Evolutionary conservation across 2,113 vertebrate species (phyloP), one percentile per base, ranked within the genome.

Genomic region (Oryzias woworae): DNA sequence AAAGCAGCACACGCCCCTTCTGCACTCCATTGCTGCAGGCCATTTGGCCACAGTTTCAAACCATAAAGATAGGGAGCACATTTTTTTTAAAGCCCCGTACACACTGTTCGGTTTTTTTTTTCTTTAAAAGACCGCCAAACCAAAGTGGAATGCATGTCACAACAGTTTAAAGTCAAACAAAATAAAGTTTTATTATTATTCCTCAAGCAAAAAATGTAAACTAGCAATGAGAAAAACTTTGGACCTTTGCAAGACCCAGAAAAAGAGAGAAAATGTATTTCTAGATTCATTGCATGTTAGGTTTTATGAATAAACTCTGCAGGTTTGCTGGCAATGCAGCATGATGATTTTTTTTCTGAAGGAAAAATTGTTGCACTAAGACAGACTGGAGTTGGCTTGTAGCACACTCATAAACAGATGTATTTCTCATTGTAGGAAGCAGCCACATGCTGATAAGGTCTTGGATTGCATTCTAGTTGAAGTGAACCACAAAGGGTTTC

Each of bases 31-130:
- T 71, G 66, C 84, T 84, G 71, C 62, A 73, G 73, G 81, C 67
- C 67, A 77, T 75, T 73, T 83, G 77, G 81, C 79, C 49, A 47
- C 41, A 14, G 73, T 78, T 87, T 77, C 79, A 84, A 83, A 73
- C 28, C 62, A 54, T 53, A 61, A 46, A 60, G 62, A 71, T 1
- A 81, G 57, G 57, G 44, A 52, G 50, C 28, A 66, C 61, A 51
- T 58, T 79, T 70, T 7, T 31, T 31, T 31, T 31, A 43, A 80
- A 62, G 60, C 75, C 54, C 68, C 58, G 60, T 61, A 61, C 62
- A 73, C 49, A 66, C 55, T 62, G 61, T 56, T 28, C 49, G 67
- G 65, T 59, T 51, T 58, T 24, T 62, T 20, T 20, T 20, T 20
- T 20, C 20, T 1, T 20, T 59, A 71, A 66, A 65, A 72, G 75